A percentile compares a stretch with the other conserved stretches of the same genome.
Evolutionary conservation across 2,113 vertebrate species (phyloP).

Genomic region (Paramormyrops kingsleyae): DNA sequence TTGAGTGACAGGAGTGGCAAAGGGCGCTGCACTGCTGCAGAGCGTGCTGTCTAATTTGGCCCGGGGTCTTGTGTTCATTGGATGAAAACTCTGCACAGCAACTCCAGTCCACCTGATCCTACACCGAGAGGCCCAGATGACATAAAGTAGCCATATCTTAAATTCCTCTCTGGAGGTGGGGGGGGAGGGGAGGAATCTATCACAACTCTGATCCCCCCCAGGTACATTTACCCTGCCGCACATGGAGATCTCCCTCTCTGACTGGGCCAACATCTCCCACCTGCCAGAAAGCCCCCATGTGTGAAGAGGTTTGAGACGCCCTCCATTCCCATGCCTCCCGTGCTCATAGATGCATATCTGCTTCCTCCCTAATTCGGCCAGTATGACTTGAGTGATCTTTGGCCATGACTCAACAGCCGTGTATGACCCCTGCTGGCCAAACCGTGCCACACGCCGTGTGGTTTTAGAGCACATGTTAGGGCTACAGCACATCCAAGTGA

Average conservation of each 20-base stretch:
- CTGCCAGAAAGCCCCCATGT: not conserved
- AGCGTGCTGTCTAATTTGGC: slow-evolving; percentile 10
- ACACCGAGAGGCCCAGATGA: not conserved
- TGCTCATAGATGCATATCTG: not conserved
- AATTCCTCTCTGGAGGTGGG: not conserved
- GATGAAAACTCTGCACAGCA: not conserved
- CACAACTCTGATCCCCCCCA: not conserved
- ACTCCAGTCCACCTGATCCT: not conserved
- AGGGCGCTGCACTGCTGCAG: not conserved
- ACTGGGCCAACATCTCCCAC: not conserved
- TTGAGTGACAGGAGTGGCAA: not conserved
- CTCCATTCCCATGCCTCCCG: not conserved
- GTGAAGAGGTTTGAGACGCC: not conserved
- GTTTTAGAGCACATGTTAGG: not conserved
- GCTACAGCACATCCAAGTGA: not conserved
- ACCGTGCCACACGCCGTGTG: not conserved
- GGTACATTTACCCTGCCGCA: not conserved
- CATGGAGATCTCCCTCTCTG: not conserved
- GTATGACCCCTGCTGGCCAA: not conserved
- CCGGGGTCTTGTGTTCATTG: slow-evolving; percentile 1
- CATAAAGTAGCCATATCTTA: slow-evolving; percentile 6
- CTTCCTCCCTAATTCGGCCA: not conserved
- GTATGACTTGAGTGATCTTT: not conserved
- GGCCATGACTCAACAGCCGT: not conserved
- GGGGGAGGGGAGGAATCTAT: not conserved